Conservation (phyloP, 2,888 invertebrate species). For the Yponomeuta malinellus region DNA sequence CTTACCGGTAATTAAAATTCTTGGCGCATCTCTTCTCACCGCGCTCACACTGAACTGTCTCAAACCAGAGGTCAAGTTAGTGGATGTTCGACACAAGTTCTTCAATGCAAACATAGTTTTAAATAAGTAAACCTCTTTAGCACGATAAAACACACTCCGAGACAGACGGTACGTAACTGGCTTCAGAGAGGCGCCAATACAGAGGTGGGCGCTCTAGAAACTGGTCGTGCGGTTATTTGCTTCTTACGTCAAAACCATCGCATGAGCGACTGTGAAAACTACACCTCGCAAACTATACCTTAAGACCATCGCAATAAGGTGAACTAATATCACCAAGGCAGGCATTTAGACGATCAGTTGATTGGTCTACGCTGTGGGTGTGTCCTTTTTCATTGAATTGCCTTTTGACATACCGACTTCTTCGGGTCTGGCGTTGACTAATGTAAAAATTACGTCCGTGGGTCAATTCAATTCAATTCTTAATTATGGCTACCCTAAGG, state of each 20-base stretch:
- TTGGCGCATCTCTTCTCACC: slow-evolving; percentile 51
- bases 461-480: neutral
- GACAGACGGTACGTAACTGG: slow-evolving; percentile 43
- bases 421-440: neutral
- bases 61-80: slow-evolving; percentile 31
- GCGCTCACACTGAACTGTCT: slow-evolving; percentile 46
- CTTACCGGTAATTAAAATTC: slow-evolving; percentile 77
- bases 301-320: slow-evolving; percentile 18
- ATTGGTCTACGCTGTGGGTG: slow-evolving; percentile 33
- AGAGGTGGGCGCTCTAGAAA: slow-evolving; percentile 36
- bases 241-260: slow-evolving; percentile 22
- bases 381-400: slow-evolving; percentile 28
- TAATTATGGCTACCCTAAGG: too few species aligned
- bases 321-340: neutral
- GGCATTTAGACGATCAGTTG: neutral
- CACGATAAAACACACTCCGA: slow-evolving; percentile 48
- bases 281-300: slow-evolving; percentile 30
- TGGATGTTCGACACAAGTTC: slow-evolving; percentile 40
- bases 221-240: slow-evolving; percentile 37
- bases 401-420: neutral
- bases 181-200: slow-evolving; percentile 31
- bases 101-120: slow-evolving; percentile 42
- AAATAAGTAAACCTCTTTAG: slow-evolving; percentile 13
- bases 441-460: neutral
- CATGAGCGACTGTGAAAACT: neutral